phyloP scores from a whole-genome alignment of 2,888 invertebrate species.

The Syritta pipiens region DNA sequence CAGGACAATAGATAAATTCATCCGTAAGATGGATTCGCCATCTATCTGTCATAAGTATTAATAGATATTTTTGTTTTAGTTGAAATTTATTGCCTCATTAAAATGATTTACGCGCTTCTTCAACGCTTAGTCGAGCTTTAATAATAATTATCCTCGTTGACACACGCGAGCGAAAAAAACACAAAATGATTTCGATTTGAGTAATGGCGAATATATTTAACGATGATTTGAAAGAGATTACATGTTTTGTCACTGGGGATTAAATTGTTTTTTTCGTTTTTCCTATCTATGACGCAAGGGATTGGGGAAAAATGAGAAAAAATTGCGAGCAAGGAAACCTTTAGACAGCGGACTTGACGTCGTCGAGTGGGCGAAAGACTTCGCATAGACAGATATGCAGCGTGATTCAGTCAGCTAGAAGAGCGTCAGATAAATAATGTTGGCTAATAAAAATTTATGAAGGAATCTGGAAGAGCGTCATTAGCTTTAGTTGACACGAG shows the following conservation, averaged over 20 bases:
- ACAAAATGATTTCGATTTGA: background rate
- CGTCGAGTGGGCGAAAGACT: background rate
- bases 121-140: constrained; percentile 3
- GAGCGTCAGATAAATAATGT: background rate
- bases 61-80: constrained; percentile 15
- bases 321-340: background rate
- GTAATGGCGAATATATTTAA: constrained; percentile 19
- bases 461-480: background rate
- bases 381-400: constrained; percentile 3
- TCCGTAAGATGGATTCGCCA: constrained; percentile 7
- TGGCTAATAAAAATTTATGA: background rate
- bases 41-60: constrained; percentile 38
- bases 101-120: constrained; percentile 32
- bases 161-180: background rate
- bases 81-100: constrained; percentile 39
- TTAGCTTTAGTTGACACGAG: no score
- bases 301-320: no score
- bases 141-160: background rate
- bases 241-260: constrained; percentile 4
- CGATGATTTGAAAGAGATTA: constrained; percentile 19
- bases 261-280: background rate
- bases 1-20: background rate
- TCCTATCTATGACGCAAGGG: constrained; percentile 3
- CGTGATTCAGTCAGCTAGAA: background rate
- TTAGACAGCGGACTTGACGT: constrained; percentile 6